phyloP scores from a whole-genome alignment of 1,140 invertebrate species.

The Lycorma delicatula region DNA sequence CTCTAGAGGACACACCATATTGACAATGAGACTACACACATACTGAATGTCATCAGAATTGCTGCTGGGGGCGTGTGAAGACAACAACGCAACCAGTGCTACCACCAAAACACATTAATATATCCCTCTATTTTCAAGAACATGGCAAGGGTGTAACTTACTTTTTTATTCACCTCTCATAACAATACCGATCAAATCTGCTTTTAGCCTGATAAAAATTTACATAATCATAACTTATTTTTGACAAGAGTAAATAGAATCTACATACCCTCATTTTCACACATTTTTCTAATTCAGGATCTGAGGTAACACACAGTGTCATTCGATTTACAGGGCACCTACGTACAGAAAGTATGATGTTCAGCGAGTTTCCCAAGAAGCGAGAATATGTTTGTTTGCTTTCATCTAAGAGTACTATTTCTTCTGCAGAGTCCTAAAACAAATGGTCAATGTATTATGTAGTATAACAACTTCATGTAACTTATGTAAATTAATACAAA shows the following conservation, averaged over 20 bases:
- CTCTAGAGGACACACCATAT: too few species aligned
- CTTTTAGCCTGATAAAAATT: too few species aligned
- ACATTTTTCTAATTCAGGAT: conserved; percentile 85
- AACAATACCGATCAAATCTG: too few species aligned
- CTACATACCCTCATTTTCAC: conserved; percentile 78
- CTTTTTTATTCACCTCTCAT: too few species aligned
- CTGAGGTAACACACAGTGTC: conserved; percentile 83
- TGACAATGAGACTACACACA: too few species aligned
- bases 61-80: too few species aligned
- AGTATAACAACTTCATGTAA: background rate
- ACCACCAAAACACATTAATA: too few species aligned
- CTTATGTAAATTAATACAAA: background rate
- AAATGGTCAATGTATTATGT: conserved; percentile 4
- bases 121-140: too few species aligned
- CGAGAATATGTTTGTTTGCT: conserved; percentile 50
- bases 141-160: too few species aligned
- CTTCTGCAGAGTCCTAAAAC: conserved; percentile 58
- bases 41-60: too few species aligned
- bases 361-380: conserved; percentile 52
- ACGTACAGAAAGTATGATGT: conserved; percentile 60
- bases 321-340: conserved; percentile 72
- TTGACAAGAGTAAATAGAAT: background rate
- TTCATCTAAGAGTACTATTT: conserved; percentile 49
- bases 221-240: background rate
- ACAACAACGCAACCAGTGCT: too few species aligned